phyloP scores from a whole-genome alignment of 2,797 vertebrate genomes.

The Xiphorhynchus erythropygius region DNA sequence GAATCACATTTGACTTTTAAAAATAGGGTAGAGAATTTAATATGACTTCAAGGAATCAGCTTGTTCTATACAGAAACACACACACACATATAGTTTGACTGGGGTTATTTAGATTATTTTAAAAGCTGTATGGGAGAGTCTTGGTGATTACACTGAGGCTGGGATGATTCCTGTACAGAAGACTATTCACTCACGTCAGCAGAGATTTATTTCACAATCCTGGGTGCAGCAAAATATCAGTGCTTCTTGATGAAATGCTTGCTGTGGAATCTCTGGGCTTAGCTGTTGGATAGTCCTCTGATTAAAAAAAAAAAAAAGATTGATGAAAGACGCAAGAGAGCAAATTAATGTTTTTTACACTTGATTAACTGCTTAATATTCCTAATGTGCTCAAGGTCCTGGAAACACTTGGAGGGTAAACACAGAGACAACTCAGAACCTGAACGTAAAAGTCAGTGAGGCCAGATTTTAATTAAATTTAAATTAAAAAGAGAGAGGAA shows the following conservation, averaged over 20 bases:
- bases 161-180: neutral
- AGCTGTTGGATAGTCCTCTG: constrained; percentile 1
- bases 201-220: constrained; percentile 24
- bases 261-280: neutral
- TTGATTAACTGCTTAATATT: constrained; percentile 72
- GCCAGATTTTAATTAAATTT: constrained; percentile 65
- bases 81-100: neutral
- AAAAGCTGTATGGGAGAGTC: neutral
- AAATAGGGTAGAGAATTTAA: neutral
- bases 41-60: neutral
- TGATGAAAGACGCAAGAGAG: constrained; percentile 16
- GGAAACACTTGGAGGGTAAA: constrained; percentile 58
- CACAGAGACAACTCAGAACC: constrained; percentile 22
- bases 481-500: constrained; percentile 63
- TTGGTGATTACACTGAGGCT: neutral
- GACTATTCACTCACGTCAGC: neutral
- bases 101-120: neutral
- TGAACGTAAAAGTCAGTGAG: constrained; percentile 42
- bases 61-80: neutral
- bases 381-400: constrained; percentile 44
- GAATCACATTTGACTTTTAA: neutral
- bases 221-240: neutral
- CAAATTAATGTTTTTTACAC: constrained; percentile 64
- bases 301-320: constrained; percentile 29
- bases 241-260: constrained; percentile 20